These are phyloP conservation scores for Tetheella fluctuosa DNA, from an alignment of 2,888 invertebrate species.

Conservation along the genomic window DNA sequence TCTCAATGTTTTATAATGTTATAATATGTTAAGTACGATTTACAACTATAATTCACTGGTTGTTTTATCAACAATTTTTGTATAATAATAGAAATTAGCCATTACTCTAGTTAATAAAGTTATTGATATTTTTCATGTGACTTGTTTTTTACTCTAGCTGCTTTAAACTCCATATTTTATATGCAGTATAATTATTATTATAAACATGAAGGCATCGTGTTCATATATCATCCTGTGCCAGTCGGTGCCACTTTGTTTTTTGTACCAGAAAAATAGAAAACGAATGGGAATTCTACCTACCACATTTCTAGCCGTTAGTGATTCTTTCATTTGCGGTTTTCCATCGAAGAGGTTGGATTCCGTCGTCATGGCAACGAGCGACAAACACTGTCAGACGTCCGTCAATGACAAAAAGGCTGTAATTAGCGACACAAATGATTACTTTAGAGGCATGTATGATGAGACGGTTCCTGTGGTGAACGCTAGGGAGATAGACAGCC, in stretches of 20 bases:
- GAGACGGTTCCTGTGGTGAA: constrained; percentile 84
- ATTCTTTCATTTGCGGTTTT: constrained; percentile 50
- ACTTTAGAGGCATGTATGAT: constrained; percentile 80
- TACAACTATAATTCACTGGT: constrained; percentile 31
- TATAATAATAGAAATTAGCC: constrained; percentile 46
- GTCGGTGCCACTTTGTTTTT: constrained; percentile 35
- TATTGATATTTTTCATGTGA: constrained; percentile 46
- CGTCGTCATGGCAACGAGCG: constrained; percentile 74
- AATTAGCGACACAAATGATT: constrained; percentile 29
- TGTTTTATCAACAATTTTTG: constrained; percentile 57
- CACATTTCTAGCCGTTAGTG: constrained; percentile 19
- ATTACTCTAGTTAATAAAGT: constrained; percentile 66
- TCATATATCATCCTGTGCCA: constrained; percentile 34
- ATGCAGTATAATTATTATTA: not conserved
- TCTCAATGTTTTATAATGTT: not conserved
- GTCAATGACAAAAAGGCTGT: constrained; percentile 40
- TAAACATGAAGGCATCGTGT: constrained; percentile 7
- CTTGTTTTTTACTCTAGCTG: not conserved
- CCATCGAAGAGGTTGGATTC: constrained; percentile 44
- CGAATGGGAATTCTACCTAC: constrained; percentile 23
- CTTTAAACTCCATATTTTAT: not conserved
- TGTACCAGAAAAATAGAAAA: constrained; percentile 24
- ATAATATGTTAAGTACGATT: constrained; percentile 11
- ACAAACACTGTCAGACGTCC: constrained; percentile 78
- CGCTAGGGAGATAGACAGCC: constrained; percentile 83